Base-by-base conservation (phyloP, 2,888 invertebrate genomes). In the Megamerina dolium region DNA sequence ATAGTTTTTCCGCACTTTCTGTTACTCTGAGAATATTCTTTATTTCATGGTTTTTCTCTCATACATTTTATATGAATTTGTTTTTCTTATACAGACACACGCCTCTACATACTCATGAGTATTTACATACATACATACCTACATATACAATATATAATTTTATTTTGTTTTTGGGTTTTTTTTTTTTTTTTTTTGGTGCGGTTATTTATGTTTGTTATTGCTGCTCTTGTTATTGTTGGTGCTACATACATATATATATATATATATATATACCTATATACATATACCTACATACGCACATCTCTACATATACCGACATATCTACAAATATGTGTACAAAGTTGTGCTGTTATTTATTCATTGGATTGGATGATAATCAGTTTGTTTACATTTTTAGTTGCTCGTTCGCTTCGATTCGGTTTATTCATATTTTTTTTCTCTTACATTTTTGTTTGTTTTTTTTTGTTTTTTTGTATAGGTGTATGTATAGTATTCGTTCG, bases 301-400 rank as follows among this genome's bases (percentile, higher is more conserved):
- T 23, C 20, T 19, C n/a, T 21, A 36, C 27, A 10, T 27, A 31
- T 31, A 17, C 32, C n/a, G n/a, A n/a, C n/a, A n/a, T n/a, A n/a
- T n/a, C n/a, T n/a, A n/a, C n/a, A n/a, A n/a, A n/a, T n/a, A n/a
- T n/a, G n/a, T n/a, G n/a, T n/a, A n/a, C n/a, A n/a, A n/a, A n/a
- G n/a, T n/a, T n/a, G n/a, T n/a, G n/a, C n/a, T n/a, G 53, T 64
- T 64, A 62, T 64, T 64, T 64, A 64, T 65, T 64, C 62, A 61
- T 61, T 65, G 64, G 60, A 59, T 62, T 60, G 61, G 60, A 60
- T 63, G 63, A 64, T 64, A 64, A 64, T 64, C 64, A 64, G 65
- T 64, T 65, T 64, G 64, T 65, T 64, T 64, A 65, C 64, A 65
- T 62, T 64, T 64, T 64, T 60, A 60, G 64, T 62, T 13, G 31